Evolutionary conservation across 2,888 invertebrate genomes (phyloP).

Genomic region (Tachina lurida): DNA sequence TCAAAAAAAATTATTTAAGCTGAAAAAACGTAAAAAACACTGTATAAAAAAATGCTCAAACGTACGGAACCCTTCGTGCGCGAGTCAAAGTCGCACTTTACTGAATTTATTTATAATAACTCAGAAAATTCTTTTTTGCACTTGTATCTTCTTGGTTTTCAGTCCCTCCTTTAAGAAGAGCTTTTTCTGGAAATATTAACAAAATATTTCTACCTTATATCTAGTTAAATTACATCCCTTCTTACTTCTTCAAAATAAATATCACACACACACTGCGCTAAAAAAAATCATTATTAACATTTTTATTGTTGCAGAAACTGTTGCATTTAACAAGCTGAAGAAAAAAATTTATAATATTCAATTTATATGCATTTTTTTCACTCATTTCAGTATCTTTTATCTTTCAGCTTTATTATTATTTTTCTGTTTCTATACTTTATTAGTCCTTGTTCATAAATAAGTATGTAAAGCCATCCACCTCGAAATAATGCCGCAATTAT

Average conservation of each 20-base stretch:
- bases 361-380: constrained; percentile 79
- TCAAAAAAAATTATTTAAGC: too few relatives aligned
- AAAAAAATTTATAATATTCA: constrained; percentile 78
- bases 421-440: constrained; percentile 15
- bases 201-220: too few relatives aligned
- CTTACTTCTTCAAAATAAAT: not conserved
- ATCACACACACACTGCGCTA: not conserved
- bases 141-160: too few relatives aligned
- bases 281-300: not conserved
- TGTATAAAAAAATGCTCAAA: too few relatives aligned
- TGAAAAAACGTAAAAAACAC: too few relatives aligned
- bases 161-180: too few relatives aligned
- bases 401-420: constrained; percentile 26
- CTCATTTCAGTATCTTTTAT: constrained; percentile 1
- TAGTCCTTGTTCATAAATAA: constrained; percentile 33
- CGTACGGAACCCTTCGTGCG: too few relatives aligned
- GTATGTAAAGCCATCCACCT: constrained; percentile 2
- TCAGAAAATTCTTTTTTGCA: too few relatives aligned
- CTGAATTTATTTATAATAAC: too few relatives aligned
- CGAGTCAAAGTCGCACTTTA: too few relatives aligned
- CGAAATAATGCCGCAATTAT: not conserved
- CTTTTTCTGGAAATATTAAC: too few relatives aligned
- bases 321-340: constrained; percentile 45
- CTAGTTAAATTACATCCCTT: too few relatives aligned
- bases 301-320: constrained; percentile 48